phyloP scores from a whole-genome alignment of 2,113 vertebrate genomes.

The Phaethornis superciliosus region DNA sequence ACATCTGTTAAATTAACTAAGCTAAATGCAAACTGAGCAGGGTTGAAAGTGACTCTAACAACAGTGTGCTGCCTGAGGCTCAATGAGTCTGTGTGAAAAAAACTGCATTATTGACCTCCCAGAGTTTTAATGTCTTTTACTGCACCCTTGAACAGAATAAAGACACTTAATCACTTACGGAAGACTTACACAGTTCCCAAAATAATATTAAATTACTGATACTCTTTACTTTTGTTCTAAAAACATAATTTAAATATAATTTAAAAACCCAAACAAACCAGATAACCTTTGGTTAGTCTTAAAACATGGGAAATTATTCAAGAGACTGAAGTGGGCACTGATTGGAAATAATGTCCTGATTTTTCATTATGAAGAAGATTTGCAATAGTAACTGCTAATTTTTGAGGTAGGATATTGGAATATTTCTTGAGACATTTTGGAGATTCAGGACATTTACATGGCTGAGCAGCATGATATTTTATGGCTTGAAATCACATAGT shows the following conservation, averaged over 20 bases:
- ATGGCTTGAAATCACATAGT: background rate
- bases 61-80: slow-evolving; percentile 24
- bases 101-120: slow-evolving; percentile 19
- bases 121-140: slow-evolving; percentile 45
- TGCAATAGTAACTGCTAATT: background rate
- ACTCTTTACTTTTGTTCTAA: background rate
- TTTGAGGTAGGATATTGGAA: background rate
- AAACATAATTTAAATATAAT: background rate
- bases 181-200: background rate
- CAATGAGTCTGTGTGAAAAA: background rate
- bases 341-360: background rate
- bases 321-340: background rate
- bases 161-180: background rate
- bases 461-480: background rate
- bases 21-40: slow-evolving; percentile 35
- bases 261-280: background rate
- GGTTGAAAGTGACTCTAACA: slow-evolving; percentile 7
- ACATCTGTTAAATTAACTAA: slow-evolving; percentile 68
- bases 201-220: background rate
- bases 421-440: background rate
- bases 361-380: background rate
- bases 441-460: background rate
- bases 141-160: slow-evolving; percentile 45
- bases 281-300: background rate
- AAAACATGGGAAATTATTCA: background rate